phyloP scores from a whole-genome alignment of 2,888 invertebrate species.

The Melinopterus prodromus region DNA sequence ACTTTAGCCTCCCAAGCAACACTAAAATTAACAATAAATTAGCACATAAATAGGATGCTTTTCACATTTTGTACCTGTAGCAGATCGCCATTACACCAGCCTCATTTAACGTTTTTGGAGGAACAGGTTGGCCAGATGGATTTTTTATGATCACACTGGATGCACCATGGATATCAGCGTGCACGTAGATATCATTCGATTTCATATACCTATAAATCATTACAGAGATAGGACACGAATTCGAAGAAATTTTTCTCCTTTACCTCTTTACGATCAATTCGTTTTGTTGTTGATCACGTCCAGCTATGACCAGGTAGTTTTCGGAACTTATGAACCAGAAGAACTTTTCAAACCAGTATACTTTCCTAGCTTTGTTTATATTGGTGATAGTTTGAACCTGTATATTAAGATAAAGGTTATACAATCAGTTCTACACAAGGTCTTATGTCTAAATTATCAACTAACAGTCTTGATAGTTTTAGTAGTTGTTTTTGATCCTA shows the following conservation, averaged over 20 bases:
- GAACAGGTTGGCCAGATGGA: slow-evolving; percentile 73
- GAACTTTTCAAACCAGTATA: slow-evolving; percentile 99
- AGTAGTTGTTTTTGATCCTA: too few species aligned
- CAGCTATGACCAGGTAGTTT: slow-evolving; percentile 92
- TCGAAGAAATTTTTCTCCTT: background rate
- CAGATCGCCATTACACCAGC: slow-evolving; percentile 97
- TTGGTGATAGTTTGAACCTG: slow-evolving; percentile 80
- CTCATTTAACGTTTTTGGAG: slow-evolving; percentile 96
- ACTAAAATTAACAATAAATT: slow-evolving; percentile 62
- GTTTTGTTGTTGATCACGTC: slow-evolving; percentile 97
- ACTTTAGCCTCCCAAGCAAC: slow-evolving; percentile 99
- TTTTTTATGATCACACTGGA: slow-evolving; percentile 93
- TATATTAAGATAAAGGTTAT: background rate
- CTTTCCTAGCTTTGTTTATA: slow-evolving; percentile 93
- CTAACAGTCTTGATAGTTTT: too few species aligned
- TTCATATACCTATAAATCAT: slow-evolving; percentile 69
- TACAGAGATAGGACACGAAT: background rate
- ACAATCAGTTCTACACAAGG: background rate
- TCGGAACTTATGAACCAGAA: slow-evolving; percentile 98
- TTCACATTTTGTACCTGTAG: slow-evolving; percentile 69
- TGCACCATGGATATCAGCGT: slow-evolving; percentile 94
- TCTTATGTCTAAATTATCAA: too few species aligned
- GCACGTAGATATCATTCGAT: slow-evolving; percentile 91
- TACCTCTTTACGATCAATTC: slow-evolving; percentile 94
- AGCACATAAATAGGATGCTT: slow-evolving; percentile 7